Percentiles rank a stretch among this genome's conserved stretches.
These are phyloP conservation scores for Strigops habroptila DNA, from an alignment of 2,113 vertebrate genomes.

Conservation along the genomic window DNA sequence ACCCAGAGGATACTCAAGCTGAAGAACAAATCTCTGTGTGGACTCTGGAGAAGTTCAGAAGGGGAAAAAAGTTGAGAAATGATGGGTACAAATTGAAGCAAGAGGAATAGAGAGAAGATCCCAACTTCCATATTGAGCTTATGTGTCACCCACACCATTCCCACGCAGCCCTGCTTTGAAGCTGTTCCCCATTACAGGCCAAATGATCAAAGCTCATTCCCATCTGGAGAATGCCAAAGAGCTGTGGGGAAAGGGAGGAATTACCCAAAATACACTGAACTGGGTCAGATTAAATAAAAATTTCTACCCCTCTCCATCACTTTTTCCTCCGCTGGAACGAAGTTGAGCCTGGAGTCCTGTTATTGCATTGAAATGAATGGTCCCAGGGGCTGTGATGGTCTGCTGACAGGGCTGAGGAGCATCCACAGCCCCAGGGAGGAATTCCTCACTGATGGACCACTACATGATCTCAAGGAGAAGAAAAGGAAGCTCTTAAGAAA, in stretches of 20 bases:
- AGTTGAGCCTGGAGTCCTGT: neutral
- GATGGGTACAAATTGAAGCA: neutral
- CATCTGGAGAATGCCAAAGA: neutral
- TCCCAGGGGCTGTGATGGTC: neutral
- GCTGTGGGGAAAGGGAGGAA: neutral
- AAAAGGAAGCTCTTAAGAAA: neutral
- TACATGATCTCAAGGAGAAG: neutral
- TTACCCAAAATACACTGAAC: neutral
- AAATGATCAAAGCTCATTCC: neutral
- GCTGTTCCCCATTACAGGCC: neutral
- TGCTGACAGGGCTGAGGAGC: neutral
- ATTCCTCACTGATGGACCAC: neutral
- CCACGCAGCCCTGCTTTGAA: neutral
- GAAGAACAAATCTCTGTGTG: neutral
- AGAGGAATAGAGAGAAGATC: neutral
- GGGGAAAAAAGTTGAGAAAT: neutral
- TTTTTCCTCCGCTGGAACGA: neutral
- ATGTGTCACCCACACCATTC: neutral
- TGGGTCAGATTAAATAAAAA: neutral
- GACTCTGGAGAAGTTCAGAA: neutral
- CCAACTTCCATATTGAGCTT: neutral
- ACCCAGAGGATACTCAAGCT: neutral
- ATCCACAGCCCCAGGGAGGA: neutral
- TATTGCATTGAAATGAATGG: fast-evolving
- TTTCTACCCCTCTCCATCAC: neutral